Evolutionary conservation across 2,113 vertebrate genomes (phyloP).

Genomic region (Apeltes quadracus): DNA sequence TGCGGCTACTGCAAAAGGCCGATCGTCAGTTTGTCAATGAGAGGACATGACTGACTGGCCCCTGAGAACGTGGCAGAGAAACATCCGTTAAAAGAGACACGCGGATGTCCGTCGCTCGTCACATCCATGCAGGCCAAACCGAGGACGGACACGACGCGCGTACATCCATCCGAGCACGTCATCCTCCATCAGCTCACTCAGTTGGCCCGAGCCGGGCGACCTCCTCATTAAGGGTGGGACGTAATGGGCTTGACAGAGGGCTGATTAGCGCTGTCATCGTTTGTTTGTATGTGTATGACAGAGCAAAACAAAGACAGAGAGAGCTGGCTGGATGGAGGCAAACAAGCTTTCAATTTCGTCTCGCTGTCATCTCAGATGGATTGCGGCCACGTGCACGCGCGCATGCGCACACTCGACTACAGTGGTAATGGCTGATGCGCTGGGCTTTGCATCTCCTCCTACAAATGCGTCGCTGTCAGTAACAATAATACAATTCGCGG

Average conservation of each 20-base stretch:
- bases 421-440: slow-evolving; percentile 37
- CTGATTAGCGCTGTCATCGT: slow-evolving; percentile 60
- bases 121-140: slow-evolving; percentile 31
- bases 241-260: slow-evolving; percentile 64
- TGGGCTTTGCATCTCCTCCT: slow-evolving; percentile 63
- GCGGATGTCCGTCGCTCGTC: slow-evolving; percentile 52
- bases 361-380: slow-evolving; percentile 63
- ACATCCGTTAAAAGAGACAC: slow-evolving; percentile 47
- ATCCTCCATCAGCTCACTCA: slow-evolving; percentile 54
- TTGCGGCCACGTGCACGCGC: slow-evolving; percentile 43
- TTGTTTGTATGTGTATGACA: slow-evolving; percentile 25
- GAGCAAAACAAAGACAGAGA: slow-evolving; percentile 19
- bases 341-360: slow-evolving; percentile 66
- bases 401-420: slow-evolving; percentile 20
- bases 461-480: slow-evolving; percentile 67
- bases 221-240: slow-evolving; percentile 64
- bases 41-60: slow-evolving; percentile 34
- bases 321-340: slow-evolving; percentile 53
- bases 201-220: slow-evolving; percentile 37
- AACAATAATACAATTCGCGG: slow-evolving; percentile 62
- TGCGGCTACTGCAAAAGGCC: slow-evolving; percentile 16
- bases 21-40: slow-evolving; percentile 41
- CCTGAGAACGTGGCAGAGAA: slow-evolving; percentile 48
- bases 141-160: slow-evolving; percentile 23
- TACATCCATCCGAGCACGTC: slow-evolving; percentile 45